Percentiles rank a stretch among this genome's conserved stretches.
These are phyloP conservation scores for Orientallactaga bullata DNA, from an alignment of 2,113 vertebrate genomes.

Conservation along the genomic window DNA sequence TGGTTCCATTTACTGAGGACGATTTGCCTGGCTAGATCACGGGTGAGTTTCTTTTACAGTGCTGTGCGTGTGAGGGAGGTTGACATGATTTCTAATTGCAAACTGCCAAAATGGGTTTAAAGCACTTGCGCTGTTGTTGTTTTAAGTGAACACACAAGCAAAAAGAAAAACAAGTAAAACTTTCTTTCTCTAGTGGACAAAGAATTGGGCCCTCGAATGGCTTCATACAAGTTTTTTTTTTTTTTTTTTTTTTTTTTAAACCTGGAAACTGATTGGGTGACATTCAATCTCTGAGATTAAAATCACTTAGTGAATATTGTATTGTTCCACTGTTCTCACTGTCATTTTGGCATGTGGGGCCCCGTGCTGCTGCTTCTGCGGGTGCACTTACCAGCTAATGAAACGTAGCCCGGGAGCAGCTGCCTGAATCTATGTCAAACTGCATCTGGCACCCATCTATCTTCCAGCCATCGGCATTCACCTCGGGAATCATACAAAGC, in stretches of 20 bases:
- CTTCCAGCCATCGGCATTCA: constrained; percentile 89
- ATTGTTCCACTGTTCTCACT: constrained; percentile 81
- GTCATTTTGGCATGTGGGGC: constrained; percentile 80
- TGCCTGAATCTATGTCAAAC: constrained; percentile 89
- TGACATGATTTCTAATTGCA: constrained; percentile 39
- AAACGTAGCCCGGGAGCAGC: constrained; percentile 87
- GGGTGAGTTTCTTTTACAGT: constrained; percentile 6
- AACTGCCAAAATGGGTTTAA: constrained; percentile 25
- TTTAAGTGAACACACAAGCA: background rate
- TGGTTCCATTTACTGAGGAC: background rate
- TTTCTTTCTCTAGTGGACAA: constrained; percentile 19
- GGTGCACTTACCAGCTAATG: constrained; percentile 82
- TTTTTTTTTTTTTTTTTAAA: constrained; percentile 82
- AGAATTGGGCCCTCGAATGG: constrained; percentile 46
- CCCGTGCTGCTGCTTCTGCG: constrained; percentile 81
- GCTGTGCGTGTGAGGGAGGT: background rate
- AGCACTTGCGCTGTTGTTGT: background rate
- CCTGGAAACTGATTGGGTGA: constrained; percentile 83
- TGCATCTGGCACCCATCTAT: constrained; percentile 91
- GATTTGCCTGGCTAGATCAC: background rate
- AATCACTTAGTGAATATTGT: constrained; percentile 87
- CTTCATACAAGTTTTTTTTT: constrained; percentile 39
- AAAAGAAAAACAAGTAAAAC: background rate
- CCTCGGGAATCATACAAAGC: constrained; percentile 88
- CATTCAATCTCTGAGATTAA: constrained; percentile 88